These are phyloP conservation scores for Siphonodentalium dalli DNA, from an alignment of 2,888 invertebrate species.

Conservation along the genomic window DNA sequence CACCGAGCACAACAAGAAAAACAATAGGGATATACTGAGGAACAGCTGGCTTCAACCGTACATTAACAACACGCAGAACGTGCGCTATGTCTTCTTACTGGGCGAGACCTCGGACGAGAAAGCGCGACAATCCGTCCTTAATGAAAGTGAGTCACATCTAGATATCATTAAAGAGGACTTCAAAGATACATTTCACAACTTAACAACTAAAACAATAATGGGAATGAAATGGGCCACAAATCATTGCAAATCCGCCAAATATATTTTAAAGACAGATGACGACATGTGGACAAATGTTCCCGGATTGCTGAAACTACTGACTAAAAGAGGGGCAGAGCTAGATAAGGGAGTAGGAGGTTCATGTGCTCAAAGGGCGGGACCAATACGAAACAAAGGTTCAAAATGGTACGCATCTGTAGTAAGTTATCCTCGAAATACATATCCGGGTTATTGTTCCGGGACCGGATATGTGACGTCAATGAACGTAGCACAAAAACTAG, in stretches of 20 bases:
- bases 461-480: conserved; percentile 33
- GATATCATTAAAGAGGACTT: conserved; percentile 33
- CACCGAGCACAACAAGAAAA: too few relatives aligned
- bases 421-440: conserved; percentile 24
- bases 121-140: neutral
- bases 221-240: conserved; percentile 26
- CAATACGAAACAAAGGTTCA: conserved; percentile 23
- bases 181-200: conserved; percentile 28
- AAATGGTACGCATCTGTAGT: conserved; percentile 35
- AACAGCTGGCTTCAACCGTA: too few relatives aligned
- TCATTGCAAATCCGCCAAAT: conserved; percentile 21
- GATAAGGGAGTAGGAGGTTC: conserved; percentile 32
- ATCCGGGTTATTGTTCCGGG: conserved; percentile 39
- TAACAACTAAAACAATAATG: conserved; percentile 34
- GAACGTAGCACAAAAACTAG: conserved; percentile 24
- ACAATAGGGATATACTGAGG: too few relatives aligned
- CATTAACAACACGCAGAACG: too few relatives aligned
- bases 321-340: conserved; percentile 5
- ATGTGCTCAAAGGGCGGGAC: conserved; percentile 26
- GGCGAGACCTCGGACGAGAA: neutral
- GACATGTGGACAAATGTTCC: conserved; percentile 39
- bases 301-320: conserved; percentile 21
- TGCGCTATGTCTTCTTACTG: conserved; percentile 14
- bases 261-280: conserved; percentile 38
- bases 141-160: conserved; percentile 9